Percentiles rank a stretch among this genome's conserved stretches.
These are phyloP conservation scores for Passer montanus DNA, from an alignment of 2,113 vertebrate species.

Conservation along the genomic window DNA sequence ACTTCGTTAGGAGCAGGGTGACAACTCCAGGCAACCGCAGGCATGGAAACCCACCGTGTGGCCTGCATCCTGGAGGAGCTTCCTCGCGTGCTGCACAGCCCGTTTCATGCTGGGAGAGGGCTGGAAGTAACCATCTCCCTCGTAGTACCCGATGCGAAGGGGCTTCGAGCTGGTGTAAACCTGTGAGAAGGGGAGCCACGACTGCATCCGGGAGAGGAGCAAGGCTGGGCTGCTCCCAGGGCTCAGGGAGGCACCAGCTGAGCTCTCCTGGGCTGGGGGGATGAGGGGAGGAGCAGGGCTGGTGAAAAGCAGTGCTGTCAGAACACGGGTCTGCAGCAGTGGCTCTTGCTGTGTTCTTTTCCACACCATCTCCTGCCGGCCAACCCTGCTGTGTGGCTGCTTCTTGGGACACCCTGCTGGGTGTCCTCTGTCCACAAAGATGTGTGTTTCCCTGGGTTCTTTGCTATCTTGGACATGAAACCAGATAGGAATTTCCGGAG, in stretches of 20 bases:
- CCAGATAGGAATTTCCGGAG: neutral
- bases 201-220: fast-evolving
- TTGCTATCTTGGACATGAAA: neutral
- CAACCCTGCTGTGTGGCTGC: neutral
- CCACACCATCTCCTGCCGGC: neutral
- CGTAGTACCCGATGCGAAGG: slow-evolving; percentile 82
- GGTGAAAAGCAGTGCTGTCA: neutral
- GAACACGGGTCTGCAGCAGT: neutral
- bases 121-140: slow-evolving; percentile 76
- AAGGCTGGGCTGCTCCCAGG: neutral
- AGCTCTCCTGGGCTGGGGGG: neutral
- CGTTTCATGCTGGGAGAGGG: slow-evolving; percentile 81
- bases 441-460: neutral
- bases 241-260: neutral
- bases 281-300: neutral
- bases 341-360: neutral
- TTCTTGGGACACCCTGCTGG: neutral
- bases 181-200: slow-evolving; percentile 50
- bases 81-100: slow-evolving; percentile 79
- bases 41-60: slow-evolving; percentile 76
- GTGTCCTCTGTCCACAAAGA: neutral
- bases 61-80: slow-evolving; percentile 84
- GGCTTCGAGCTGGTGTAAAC: slow-evolving; percentile 78
- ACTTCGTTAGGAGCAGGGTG: neutral
- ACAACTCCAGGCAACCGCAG: neutral